Evolutionary conservation across 2,797 vertebrate genomes (phyloP).

Genomic region (Hydrolagus colliei): DNA sequence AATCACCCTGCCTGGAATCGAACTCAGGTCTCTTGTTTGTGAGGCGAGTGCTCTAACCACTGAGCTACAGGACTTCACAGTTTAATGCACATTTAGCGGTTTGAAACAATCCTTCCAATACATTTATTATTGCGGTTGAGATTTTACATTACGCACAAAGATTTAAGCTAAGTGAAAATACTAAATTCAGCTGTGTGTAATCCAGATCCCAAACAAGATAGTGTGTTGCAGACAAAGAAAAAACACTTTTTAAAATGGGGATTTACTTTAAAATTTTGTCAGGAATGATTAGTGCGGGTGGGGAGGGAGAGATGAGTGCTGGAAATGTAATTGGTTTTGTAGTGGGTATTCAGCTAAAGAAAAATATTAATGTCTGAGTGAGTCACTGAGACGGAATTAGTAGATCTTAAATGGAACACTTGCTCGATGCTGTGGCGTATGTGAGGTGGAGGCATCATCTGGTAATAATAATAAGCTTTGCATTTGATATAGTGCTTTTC

Average conservation of each 20-base stretch:
- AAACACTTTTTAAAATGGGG: background rate
- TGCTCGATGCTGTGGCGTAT: no score
- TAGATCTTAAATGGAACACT: background rate
- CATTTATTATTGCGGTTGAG: background rate
- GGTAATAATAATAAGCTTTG: no score
- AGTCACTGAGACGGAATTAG: background rate
- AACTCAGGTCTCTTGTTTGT: no score
- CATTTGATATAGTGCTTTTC: no score
- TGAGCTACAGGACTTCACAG: no score
- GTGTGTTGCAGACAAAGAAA: background rate
- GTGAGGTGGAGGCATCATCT: no score
- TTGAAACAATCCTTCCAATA: background rate
- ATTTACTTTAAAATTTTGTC: background rate
- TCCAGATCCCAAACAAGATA: background rate
- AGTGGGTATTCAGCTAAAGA: background rate
- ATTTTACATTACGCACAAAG: background rate
- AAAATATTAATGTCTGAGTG: background rate
- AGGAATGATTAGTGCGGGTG: background rate
- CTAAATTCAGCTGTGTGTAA: background rate
- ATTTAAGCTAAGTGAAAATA: background rate
- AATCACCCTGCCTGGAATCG: no score
- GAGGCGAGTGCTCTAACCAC: no score
- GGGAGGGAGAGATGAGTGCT: background rate
- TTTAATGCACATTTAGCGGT: background rate
- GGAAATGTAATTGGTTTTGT: background rate